Conservation (phyloP, 30 jellyfish, hydroid and myxozoan genomes). For the Turritopsis dohrnii region DNA sequence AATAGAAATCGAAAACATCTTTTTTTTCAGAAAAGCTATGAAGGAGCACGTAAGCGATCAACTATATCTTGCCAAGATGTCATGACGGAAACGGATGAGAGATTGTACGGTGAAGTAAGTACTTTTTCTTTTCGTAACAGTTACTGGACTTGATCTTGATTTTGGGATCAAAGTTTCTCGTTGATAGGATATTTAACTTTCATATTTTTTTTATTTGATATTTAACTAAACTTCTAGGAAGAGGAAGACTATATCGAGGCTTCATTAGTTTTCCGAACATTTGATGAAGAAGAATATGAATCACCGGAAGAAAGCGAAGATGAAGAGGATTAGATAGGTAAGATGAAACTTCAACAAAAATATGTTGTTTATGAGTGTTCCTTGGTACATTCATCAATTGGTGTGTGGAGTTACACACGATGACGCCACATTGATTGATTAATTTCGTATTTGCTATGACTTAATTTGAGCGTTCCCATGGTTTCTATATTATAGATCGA, state of each 20-base stretch:
- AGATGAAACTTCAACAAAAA: not conserved
- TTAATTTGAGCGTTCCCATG: not conserved
- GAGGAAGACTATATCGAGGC: conserved; percentile 95
- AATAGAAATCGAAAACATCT: too few relatives aligned
- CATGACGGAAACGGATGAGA: conserved; percentile 72
- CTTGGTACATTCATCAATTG: too few relatives aligned
- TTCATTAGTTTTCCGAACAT: conserved; percentile 80
- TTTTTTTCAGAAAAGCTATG: not conserved
- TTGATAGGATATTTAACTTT: not conserved
- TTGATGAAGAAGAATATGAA: conserved; percentile 92
- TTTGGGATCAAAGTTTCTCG: not conserved
- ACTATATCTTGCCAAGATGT: conserved; percentile 8
- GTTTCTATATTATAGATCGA: not conserved
- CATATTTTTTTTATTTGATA: too few relatives aligned
- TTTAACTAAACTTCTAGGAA: conserved; percentile 55
- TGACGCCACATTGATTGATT: not conserved
- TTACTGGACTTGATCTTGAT: not conserved
- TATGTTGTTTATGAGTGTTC: not conserved
- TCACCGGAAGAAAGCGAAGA: conserved; percentile 75
- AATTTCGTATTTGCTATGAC: not conserved
- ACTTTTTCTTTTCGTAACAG: not conserved
- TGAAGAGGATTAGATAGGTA: conserved; percentile 42
- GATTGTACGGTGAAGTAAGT: conserved; percentile 74
- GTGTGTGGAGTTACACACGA: not conserved
- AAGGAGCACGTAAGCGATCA: not conserved